phyloP scores from a whole-genome alignment of 2,797 vertebrate species.

The Hylomyscus alleni region DNA sequence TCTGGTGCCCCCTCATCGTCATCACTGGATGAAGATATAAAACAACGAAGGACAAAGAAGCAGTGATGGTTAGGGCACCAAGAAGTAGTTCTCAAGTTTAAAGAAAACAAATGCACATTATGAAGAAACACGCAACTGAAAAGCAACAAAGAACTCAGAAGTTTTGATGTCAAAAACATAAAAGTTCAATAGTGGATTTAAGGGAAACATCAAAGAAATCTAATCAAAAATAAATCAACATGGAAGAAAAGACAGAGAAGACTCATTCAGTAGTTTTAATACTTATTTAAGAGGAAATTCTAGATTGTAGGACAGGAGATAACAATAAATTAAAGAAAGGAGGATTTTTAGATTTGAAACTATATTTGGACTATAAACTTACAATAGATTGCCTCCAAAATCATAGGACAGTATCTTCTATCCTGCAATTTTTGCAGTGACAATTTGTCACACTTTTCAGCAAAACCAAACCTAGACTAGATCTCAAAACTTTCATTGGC shows the following conservation, averaged over 20 bases:
- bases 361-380: not conserved
- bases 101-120: constrained; percentile 19
- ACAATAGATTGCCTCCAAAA: not conserved
- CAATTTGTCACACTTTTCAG: not conserved
- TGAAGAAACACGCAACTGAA: constrained; percentile 1
- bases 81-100: not conserved
- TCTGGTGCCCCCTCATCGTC: not conserved
- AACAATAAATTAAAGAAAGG: not conserved
- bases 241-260: not conserved
- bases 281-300: not conserved
- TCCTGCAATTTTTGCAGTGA: not conserved
- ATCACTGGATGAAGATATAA: not conserved
- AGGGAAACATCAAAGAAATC: not conserved
- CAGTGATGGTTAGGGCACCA: not conserved
- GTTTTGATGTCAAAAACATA: not conserved
- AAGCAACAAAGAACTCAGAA: not conserved
- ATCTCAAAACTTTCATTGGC: not conserved
- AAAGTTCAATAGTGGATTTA: not conserved
- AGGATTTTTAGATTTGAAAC: constrained; percentile 22
- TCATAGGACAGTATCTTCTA: not conserved
- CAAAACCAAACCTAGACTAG: not conserved
- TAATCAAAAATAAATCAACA: constrained; percentile 11
- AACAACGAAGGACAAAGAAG: not conserved
- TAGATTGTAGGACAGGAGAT: not conserved
- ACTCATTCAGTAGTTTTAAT: not conserved